phyloP scores from a whole-genome alignment of 23 tunicate genomes.

The Clavelina lepadiformis region DNA sequence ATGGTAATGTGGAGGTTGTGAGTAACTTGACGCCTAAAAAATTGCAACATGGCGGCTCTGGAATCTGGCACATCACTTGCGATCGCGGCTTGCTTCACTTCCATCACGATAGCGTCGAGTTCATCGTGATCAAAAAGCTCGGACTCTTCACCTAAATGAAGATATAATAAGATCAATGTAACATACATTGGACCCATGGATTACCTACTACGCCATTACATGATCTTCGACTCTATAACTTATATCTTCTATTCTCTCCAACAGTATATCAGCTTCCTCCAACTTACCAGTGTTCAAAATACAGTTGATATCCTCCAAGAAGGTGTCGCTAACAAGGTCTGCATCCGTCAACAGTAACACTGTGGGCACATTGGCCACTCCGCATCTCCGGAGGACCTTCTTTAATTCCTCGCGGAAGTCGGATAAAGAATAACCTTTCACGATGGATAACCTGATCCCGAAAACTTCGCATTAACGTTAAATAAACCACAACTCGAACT shows the following conservation, averaged over 20 bases:
- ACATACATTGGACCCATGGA: no score
- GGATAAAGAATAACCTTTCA: conserved; percentile 64
- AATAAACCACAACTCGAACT: not conserved
- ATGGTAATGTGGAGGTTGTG: conserved; percentile 75
- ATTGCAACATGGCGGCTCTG: conserved; percentile 60
- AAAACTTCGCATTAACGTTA: not conserved
- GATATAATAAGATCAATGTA: no score
- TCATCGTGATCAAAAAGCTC: conserved; percentile 88
- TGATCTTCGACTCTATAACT: no score
- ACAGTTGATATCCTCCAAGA: conserved; percentile 92
- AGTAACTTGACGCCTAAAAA: conserved; percentile 52
- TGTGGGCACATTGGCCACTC: conserved; percentile 54
- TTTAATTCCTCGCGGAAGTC: conserved; percentile 94
- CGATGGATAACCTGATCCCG: conserved; percentile 52
- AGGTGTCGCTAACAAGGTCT: conserved; percentile 79
- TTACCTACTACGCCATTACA: no score
- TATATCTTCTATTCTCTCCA: no score
- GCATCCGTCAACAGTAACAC: conserved; percentile 89
- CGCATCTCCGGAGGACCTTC: conserved; percentile 62
- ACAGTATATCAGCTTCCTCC: not conserved
- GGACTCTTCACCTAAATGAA: conserved; percentile 64
- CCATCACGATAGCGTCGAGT: conserved; percentile 83
- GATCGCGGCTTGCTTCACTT: conserved; percentile 80
- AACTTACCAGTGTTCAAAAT: conserved; percentile 82
- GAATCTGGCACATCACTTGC: conserved; percentile 72